phyloP scores from a whole-genome alignment of 2,888 invertebrate genomes.

The Drosophila robusta region DNA sequence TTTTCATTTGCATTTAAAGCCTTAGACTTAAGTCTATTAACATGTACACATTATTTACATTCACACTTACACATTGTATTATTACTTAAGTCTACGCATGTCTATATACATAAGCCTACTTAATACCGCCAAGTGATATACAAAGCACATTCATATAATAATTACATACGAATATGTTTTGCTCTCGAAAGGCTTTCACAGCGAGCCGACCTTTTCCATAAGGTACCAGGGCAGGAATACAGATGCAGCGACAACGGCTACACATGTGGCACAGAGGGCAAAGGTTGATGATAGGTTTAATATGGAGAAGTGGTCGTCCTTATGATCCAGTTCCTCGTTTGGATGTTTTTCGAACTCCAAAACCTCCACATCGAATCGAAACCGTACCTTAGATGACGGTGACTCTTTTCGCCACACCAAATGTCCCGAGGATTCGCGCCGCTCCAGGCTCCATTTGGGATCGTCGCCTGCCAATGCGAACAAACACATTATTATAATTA shows the following conservation, averaged over 20 bases:
- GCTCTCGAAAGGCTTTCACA: constrained; percentile 26
- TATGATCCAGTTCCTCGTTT: constrained; percentile 81
- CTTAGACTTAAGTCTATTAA: constrained; percentile 35
- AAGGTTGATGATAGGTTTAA: constrained; percentile 80
- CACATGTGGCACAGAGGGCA: constrained; percentile 83
- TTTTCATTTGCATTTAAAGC: constrained; percentile 31
- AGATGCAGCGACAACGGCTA: constrained; percentile 84
- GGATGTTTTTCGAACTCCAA: constrained; percentile 85
- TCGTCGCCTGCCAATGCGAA: constrained; percentile 73
- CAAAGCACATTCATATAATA: constrained; percentile 28
- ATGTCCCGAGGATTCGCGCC: constrained; percentile 84
- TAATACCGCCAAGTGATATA: constrained; percentile 66
- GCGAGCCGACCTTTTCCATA: constrained; percentile 76
- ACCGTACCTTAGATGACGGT: constrained; percentile 85
- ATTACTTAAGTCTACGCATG: constrained; percentile 50
- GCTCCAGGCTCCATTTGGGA: constrained; percentile 85
- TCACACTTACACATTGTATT: constrained; percentile 30
- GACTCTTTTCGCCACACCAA: constrained; percentile 85
- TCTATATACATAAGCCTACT: constrained; percentile 61
- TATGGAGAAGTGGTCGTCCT: constrained; percentile 67
- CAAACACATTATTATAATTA: not conserved
- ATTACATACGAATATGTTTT: not conserved
- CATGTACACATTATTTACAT: constrained; percentile 56
- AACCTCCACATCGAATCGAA: constrained; percentile 85
- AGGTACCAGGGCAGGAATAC: constrained; percentile 85